These are phyloP conservation scores for Cryptosula pallasiana DNA, from an alignment of 2,888 invertebrate genomes.

Conservation along the genomic window DNA sequence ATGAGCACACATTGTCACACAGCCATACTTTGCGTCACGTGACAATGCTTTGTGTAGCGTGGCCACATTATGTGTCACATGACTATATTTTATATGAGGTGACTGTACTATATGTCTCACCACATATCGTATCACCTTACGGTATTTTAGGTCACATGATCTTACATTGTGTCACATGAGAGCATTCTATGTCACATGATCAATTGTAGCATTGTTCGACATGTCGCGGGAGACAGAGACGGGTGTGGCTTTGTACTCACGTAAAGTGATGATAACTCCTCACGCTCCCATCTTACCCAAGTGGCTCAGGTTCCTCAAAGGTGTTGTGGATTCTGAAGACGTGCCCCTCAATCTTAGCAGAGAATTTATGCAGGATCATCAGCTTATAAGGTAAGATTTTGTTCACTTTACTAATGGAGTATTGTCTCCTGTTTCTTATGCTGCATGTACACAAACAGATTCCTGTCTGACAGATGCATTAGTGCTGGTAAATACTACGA, in stretches of 20 bases:
- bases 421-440: too few relatives aligned
- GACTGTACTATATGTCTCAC: neutral
- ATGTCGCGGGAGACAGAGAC: conserved; percentile 77
- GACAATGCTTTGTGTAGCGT: neutral
- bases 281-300: conserved; percentile 85
- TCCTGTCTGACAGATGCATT: too few relatives aligned
- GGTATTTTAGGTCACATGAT: too few relatives aligned
- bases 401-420: too few relatives aligned
- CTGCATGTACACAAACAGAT: too few relatives aligned
- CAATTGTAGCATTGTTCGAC: conserved; percentile 65
- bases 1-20: too few relatives aligned
- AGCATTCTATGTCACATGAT: neutral
- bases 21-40: neutral
- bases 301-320: conserved; percentile 92
- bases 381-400: conserved; percentile 70
- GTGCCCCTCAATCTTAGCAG: conserved; percentile 94
- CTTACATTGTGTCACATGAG: neutral
- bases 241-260: conserved; percentile 80
- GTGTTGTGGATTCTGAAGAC: conserved; percentile 96
- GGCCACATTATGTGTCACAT: too few relatives aligned
- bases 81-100: neutral
- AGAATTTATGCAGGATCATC: conserved; percentile 89
- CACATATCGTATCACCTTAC: neutral
- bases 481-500: too few relatives aligned
- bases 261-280: conserved; percentile 86